Evolutionary conservation across 2,113 vertebrate species (phyloP), one percentile per base, ranked within the genome.

Genomic region (Indicator indicator): DNA sequence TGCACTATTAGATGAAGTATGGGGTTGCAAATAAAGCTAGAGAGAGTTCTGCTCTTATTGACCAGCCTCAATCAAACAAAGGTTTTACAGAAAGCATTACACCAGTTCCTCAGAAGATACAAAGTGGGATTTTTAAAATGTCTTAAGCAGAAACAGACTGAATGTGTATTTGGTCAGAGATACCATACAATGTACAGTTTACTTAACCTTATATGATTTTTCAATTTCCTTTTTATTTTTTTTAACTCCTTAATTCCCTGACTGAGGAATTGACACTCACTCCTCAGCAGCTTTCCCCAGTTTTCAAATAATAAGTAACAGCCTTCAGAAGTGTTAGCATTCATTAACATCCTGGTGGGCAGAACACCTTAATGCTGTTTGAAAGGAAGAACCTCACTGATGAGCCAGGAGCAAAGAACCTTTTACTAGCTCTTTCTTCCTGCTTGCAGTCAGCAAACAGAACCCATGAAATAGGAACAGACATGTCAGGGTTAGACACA

Each of bases 391-490:
- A 60, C 30, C 70, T 71, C 62, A 30, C 12, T 30, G 18, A 16
- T 17, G 23, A 69, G 40, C 52, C 70, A 74, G 33, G 11, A 71
- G 77, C 48, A 40, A 19, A 74, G 20, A 82, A 82, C 38, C 52
- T 70, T 65, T 73, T 64, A 77, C 77, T 74, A 83, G 64, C 16
- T 71, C 33, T 63, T 86, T 90, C 33, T 69, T 90, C 71, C 92
- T 82, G 73, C 90, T 48, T 52, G 72, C 65, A 80, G 71, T 58
- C 71, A 95, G 82, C 69, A 83, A 90, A 84, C 23, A 83, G 50
- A 91, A 55, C 16, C 38, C 60, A 70, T 24, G 26, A 65, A 62
- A 75, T 58, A 68, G 60, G 71, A 83, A 76, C n/a, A 74, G 56
- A 67, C 56, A 40, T 3, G n/a, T 67, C 80, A 76, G 48, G 71